phyloP scores from a whole-genome alignment of 2,113 vertebrate genomes.

The Hippoglossus stenolepis region DNA sequence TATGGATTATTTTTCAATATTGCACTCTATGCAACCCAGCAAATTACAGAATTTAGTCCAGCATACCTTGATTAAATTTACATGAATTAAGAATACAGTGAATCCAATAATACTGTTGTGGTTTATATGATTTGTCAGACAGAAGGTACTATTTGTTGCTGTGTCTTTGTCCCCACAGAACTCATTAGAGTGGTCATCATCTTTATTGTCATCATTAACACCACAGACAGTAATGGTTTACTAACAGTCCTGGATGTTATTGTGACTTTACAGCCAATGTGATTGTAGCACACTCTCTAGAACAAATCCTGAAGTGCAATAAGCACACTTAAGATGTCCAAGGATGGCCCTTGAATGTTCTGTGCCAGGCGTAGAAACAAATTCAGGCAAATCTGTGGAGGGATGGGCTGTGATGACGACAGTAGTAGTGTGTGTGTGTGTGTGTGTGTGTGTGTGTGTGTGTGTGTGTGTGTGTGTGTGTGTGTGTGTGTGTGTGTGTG shows the following conservation, averaged over 20 bases:
- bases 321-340: background rate
- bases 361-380: slow-evolving; percentile 14
- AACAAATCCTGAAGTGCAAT: slow-evolving; percentile 4
- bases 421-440: background rate
- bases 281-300: slow-evolving; percentile 7
- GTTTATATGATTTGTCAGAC: background rate
- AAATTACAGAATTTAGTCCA: background rate
- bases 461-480: background rate
- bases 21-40: too few relatives aligned
- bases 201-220: background rate
- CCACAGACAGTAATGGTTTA: slow-evolving; percentile 1
- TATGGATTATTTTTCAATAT: too few relatives aligned
- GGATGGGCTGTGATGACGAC: background rate
- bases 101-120: background rate
- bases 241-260: slow-evolving; percentile 7
- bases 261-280: slow-evolving; percentile 13
- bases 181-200: background rate
- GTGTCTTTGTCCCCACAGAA: background rate
- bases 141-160: background rate
- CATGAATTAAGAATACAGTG: background rate
- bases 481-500: background rate
- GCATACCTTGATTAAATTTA: background rate
- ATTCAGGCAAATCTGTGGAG: slow-evolving; percentile 11
- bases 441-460: too few relatives aligned
- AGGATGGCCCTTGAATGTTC: background rate